phyloP scores from a whole-genome alignment of 2,888 invertebrate species.

The Volucella bombylans region DNA sequence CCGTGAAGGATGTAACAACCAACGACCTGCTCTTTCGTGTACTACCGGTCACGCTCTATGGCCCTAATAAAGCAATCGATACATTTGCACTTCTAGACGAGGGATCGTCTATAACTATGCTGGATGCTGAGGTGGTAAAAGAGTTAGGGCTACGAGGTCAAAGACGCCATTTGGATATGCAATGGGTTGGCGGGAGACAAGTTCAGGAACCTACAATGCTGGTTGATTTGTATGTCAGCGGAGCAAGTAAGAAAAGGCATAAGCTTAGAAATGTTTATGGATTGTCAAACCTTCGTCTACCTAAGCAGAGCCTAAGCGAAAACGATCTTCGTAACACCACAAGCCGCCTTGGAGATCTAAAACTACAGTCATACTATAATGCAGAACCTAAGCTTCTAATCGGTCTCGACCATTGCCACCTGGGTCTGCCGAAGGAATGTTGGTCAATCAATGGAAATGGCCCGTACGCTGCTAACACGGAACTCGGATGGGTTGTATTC shows the following conservation, averaged over 20 bases:
- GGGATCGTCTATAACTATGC: constrained; percentile 59
- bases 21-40: constrained; percentile 41
- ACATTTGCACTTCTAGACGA: constrained; percentile 55
- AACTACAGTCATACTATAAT: constrained; percentile 31
- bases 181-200: constrained; percentile 61
- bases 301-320: constrained; percentile 14
- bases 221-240: constrained; percentile 51
- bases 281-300: constrained; percentile 39
- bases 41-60: constrained; percentile 47
- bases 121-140: constrained; percentile 43
- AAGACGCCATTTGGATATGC: constrained; percentile 52
- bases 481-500: constrained; percentile 45
- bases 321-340: not conserved
- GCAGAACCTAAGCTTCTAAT: constrained; percentile 41
- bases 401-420: constrained; percentile 52
- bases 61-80: constrained; percentile 27
- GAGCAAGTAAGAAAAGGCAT: constrained; percentile 35
- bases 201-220: constrained; percentile 33
- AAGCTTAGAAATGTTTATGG: constrained; percentile 22
- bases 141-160: constrained; percentile 57
- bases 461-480: constrained; percentile 27
- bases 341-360: not conserved
- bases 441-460: not conserved
- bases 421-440: constrained; percentile 31
- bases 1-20: too few relatives aligned